These are phyloP conservation scores for Microchirus variegatus DNA, from an alignment of 2,797 vertebrate genomes.

Conservation along the genomic window DNA sequence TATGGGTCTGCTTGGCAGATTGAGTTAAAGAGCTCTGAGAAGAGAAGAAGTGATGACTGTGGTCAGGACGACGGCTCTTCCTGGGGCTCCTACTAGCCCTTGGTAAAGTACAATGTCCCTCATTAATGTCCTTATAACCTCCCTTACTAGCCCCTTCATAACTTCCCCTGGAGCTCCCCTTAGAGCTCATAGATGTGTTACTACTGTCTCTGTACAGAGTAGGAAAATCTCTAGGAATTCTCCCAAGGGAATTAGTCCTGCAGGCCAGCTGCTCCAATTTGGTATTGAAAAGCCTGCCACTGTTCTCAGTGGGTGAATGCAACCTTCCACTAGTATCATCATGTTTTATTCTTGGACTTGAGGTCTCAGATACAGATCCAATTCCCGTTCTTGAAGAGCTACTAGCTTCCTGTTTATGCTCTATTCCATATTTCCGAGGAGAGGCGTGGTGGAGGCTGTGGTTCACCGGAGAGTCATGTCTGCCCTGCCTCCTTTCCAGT, in stretches of 20 bases:
- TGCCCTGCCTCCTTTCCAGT: conserved; percentile 85
- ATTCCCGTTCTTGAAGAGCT: conserved; percentile 65
- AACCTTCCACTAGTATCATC: conserved; percentile 75
- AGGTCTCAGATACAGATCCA: conserved; percentile 73
- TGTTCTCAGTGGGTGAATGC: conserved; percentile 81
- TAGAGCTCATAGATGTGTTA: conserved; percentile 84
- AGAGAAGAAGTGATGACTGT: conserved; percentile 68
- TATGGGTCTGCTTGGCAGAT: conserved; percentile 81
- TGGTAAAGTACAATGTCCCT: conserved; percentile 88
- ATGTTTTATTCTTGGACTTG: conserved; percentile 70
- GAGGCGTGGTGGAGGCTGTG: conserved; percentile 82
- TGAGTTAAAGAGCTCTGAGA: conserved; percentile 55
- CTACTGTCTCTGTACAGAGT: conserved; percentile 86
- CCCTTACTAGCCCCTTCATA: conserved; percentile 73
- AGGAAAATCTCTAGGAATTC: conserved; percentile 82
- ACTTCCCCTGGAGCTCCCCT: conserved; percentile 67
- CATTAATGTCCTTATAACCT: conserved; percentile 46
- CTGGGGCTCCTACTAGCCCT: conserved; percentile 85
- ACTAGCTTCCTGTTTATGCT: conserved; percentile 81
- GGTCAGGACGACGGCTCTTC: conserved; percentile 81
- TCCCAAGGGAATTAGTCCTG: conserved; percentile 87
- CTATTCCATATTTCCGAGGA: conserved; percentile 84
- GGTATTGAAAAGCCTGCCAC: conserved; percentile 89
- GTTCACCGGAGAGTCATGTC: conserved; percentile 77
- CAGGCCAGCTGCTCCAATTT: conserved; percentile 91